phyloP scores from a whole-genome alignment of 2,888 invertebrate genomes.

The Oxystoma pomonae region DNA sequence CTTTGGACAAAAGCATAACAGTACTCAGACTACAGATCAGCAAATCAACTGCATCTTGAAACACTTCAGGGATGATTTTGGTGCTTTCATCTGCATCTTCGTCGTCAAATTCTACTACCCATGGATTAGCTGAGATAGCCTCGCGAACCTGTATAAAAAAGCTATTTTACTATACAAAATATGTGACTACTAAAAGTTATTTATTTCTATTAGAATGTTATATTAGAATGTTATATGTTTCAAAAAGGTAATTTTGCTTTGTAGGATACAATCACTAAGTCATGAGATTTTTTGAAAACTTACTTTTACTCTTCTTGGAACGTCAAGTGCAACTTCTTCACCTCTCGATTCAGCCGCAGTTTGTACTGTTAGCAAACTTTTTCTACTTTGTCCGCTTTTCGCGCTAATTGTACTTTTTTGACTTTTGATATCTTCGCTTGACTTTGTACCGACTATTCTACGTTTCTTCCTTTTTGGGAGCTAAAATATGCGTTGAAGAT shows the following conservation, averaged over 20 bases:
- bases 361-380: not conserved
- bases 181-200: no score
- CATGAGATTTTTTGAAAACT: no score
- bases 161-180: no score
- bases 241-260: no score
- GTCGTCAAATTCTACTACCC: slow-evolving; percentile 23
- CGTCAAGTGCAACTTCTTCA: not conserved
- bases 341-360: not conserved
- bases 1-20: slow-evolving; percentile 27
- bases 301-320: not conserved
- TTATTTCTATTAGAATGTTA: no score
- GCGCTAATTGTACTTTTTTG: not conserved
- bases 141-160: slow-evolving; percentile 19
- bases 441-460: not conserved
- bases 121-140: slow-evolving; percentile 19
- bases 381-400: not conserved
- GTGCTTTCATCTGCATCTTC: slow-evolving; percentile 13
- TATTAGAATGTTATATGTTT: no score
- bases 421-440: not conserved
- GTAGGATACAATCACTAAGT: no score
- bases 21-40: slow-evolving; percentile 27
- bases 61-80: slow-evolving; percentile 16
- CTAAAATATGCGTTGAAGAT: no score
- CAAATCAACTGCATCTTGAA: slow-evolving; percentile 25
- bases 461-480: not conserved